Evolutionary conservation across 2,888 invertebrate genomes (phyloP), one percentile per base, ranked within the genome.

Genomic region (Ophion slaviceki): DNA sequence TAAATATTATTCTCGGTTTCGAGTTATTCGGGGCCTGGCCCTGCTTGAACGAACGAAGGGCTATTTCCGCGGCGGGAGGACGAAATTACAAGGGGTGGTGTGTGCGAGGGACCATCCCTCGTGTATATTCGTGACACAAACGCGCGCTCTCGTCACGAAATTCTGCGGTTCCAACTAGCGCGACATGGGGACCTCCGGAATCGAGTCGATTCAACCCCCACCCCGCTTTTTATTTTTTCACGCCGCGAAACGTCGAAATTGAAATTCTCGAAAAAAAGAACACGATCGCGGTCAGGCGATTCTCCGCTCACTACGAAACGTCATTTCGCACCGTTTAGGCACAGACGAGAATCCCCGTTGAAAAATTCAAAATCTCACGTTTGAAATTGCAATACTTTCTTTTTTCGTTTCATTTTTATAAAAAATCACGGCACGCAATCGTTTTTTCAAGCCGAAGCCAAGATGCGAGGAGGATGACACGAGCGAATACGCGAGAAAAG

Each of bases 381-480:
- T 10, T 14, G 61, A 68, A 28, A 10, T 59, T n/a, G 32, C 57
- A 11, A 11, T 17, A 32, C 2, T 47, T 6, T 5, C 20, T 76
- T 57, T n/a, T 53, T 36, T 10, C 20, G 2, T 66, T 66, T 20
- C 28, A 67, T 24, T 40, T 57, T 36, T 10, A 71, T 24, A 68
- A 64, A 17, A 53, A 79, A 75, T 79, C 53, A 70, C 83, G 79
- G 62, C 83, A 45, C 79, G 62, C 10, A 62, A 17, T 8, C 68
- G 83, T 62, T 83, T 78, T 67, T 83, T 83, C 72, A 28, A 78
- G 28, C 72, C 66, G 45, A 83, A 83, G 72, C 75, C 57, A 72
- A 82, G 62, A 85, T 85, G 85, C 80, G 80, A 82, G 11, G 71
- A 80, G 70, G 76, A 76, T 4, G 36, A 20, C 74, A 61, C 64